These are phyloP conservation scores for Lytechinus variegatus DNA, from an alignment of 35 echinoderm and acorn worm genomes.

Conservation along the genomic window DNA sequence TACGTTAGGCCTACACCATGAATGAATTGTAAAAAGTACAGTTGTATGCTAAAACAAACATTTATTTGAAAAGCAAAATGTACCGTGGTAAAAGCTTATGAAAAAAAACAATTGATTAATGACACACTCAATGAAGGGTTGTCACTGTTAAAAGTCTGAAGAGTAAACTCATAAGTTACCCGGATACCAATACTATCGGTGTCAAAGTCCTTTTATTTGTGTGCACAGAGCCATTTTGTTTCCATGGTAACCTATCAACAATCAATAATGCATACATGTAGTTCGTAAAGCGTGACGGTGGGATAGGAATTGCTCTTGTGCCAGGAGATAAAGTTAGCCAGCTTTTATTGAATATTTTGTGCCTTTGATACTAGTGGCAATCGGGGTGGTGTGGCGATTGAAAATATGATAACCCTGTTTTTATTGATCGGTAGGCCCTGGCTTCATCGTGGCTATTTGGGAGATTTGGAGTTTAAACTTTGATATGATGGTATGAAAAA, in stretches of 20 bases:
- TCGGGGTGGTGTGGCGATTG: too few relatives aligned
- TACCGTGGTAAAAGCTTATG: too few relatives aligned
- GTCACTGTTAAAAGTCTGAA: not conserved
- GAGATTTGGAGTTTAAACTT: too few relatives aligned
- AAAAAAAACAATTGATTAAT: not conserved
- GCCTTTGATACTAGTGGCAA: too few relatives aligned
- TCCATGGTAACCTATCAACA: constrained; percentile 22
- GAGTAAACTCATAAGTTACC: not conserved
- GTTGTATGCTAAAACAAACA: too few relatives aligned
- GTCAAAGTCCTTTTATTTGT: constrained; percentile 24
- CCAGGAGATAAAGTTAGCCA: not conserved
- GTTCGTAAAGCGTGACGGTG: not conserved
- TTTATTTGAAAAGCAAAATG: too few relatives aligned
- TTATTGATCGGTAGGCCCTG: too few relatives aligned
- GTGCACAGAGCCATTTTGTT: constrained; percentile 29
- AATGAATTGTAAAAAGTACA: too few relatives aligned
- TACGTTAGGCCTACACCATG: too few relatives aligned
- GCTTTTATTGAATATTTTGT: too few relatives aligned
- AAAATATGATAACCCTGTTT: too few relatives aligned
- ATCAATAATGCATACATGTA: constrained; percentile 43
- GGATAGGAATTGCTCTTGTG: not conserved
- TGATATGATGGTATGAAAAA: not conserved
- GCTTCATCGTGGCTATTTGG: too few relatives aligned
- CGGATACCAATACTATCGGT: not conserved
- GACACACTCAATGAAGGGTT: not conserved